These are phyloP conservation scores for Cepphus grylle DNA, from an alignment of 2,113 vertebrate genomes.

Conservation along the genomic window DNA sequence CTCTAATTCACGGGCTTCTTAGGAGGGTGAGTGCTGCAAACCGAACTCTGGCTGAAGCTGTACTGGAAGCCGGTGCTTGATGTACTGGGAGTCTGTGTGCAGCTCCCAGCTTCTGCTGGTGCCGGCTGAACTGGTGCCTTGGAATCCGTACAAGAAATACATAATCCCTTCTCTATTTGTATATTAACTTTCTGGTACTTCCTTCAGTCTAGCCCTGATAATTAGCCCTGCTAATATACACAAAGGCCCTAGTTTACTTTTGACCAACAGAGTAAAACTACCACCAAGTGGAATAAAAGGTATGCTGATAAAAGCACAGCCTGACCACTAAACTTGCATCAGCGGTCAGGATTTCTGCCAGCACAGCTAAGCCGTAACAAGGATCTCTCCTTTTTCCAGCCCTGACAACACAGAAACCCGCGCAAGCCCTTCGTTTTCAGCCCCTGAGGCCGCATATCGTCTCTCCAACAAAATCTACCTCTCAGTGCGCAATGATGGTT, in stretches of 20 bases:
- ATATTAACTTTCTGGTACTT: constrained; percentile 26
- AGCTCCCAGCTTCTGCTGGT: not conserved
- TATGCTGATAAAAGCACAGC: constrained; percentile 9
- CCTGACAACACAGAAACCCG: not conserved
- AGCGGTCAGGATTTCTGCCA: not conserved
- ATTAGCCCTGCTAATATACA: constrained; percentile 13
- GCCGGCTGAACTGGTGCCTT: not conserved
- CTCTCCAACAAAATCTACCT: not conserved
- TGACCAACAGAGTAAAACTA: constrained; percentile 25
- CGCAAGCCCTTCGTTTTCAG: not conserved
- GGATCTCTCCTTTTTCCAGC: not conserved
- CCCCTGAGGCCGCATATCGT: not conserved
- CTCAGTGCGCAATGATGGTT: not conserved
- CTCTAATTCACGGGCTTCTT: not conserved
- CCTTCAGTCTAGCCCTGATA: constrained; percentile 1
- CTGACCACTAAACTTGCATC: not conserved
- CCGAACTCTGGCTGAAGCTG: not conserved
- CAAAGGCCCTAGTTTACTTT: constrained; percentile 9
- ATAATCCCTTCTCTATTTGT: constrained; percentile 15
- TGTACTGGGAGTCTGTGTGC: not conserved
- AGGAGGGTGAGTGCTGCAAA: not conserved
- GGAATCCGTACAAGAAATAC: constrained; percentile 5
- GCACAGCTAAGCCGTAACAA: not conserved
- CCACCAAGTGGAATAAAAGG: constrained; percentile 17
- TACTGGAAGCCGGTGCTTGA: not conserved